Evolutionary conservation across 2,797 vertebrate genomes (phyloP).

Genomic region (Cheirogaleus major): DNA sequence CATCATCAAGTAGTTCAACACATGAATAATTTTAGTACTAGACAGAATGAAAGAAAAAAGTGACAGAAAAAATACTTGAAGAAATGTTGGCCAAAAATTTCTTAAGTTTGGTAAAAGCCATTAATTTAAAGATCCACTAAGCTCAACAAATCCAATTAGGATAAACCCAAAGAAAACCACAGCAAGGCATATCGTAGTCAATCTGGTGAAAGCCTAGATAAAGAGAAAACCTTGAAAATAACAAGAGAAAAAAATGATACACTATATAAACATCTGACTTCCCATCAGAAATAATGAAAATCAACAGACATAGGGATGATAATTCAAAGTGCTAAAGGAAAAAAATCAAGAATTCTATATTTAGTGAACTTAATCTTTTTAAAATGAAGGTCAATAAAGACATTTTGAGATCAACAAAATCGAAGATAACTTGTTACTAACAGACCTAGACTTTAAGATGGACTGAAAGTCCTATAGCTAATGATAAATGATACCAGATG

Average conservation of each 20-base stretch:
- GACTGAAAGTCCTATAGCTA: not conserved
- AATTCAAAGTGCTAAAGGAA: not conserved
- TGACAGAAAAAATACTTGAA: not conserved
- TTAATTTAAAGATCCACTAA: not conserved
- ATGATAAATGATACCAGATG: not conserved
- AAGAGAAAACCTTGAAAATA: not conserved
- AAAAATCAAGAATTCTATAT: not conserved
- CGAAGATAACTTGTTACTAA: not conserved
- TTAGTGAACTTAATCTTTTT: not conserved
- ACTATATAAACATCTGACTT: not conserved
- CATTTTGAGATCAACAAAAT: not conserved
- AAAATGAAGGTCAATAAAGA: not conserved
- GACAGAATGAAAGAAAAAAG: not conserved
- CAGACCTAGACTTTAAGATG: not conserved
- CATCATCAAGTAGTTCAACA: not conserved
- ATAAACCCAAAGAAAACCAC: not conserved
- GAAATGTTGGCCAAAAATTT: not conserved
- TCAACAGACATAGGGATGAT: not conserved
- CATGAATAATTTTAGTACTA: not conserved
- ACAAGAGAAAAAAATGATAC: not conserved
- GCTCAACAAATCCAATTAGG: not conserved
- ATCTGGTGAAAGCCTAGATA: not conserved
- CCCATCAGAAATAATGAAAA: not conserved
- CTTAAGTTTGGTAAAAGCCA: not conserved
- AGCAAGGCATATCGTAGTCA: not conserved